Base-by-base conservation (phyloP, 2,113 vertebrate genomes). In the Scatophagus argus region DNA sequence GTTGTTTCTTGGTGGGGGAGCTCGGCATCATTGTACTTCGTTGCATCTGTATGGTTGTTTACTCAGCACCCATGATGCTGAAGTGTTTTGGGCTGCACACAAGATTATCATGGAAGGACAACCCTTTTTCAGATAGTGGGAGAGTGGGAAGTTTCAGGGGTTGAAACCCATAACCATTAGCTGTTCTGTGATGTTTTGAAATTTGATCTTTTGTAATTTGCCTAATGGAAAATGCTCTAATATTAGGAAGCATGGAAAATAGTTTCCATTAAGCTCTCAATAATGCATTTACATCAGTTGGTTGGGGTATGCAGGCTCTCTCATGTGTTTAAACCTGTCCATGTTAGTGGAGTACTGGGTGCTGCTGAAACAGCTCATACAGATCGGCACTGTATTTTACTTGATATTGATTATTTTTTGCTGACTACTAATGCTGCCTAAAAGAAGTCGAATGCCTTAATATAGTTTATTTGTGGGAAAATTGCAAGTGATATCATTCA, bases 241-340 rank as follows among this genome's bases (percentile, higher is more conserved):
- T 80, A 86, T 84, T 79, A 95, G 79, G 87, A 87, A 88, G 88
- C 91, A 83, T 68, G 71, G 79, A 93, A 83, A 87, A 88, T 86
- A 61, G 79, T 76, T 87, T 87, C 92, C 92, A 88, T 87, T 92
- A 92, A 84, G 64, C 81, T 66, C 73, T 70, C 55, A 75, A 87
- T 91, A 92, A 88, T 93, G 79, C 81, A 75, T 85, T 88, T 75
- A 76, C 77, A 79, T 77, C 44, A 73, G 77, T 74, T 68, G 68
- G 36, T 41, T 82, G 72, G 71, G 49, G 60, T 61, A 67, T 44
- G 60, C 73, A 74, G 63, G 74, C 61, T 87, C 38, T 91, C 82
- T 90, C 82, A 21, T 46, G 47, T 91, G 77, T 85, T 81, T 85
- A 77, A 73, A 51, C 89, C 92, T 84, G 77, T 89, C 77, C 93